Percentiles rank a stretch among this genome's conserved stretches.
Conservation (phyloP, 1,140 invertebrate species). For the Homarus americanus region DNA sequence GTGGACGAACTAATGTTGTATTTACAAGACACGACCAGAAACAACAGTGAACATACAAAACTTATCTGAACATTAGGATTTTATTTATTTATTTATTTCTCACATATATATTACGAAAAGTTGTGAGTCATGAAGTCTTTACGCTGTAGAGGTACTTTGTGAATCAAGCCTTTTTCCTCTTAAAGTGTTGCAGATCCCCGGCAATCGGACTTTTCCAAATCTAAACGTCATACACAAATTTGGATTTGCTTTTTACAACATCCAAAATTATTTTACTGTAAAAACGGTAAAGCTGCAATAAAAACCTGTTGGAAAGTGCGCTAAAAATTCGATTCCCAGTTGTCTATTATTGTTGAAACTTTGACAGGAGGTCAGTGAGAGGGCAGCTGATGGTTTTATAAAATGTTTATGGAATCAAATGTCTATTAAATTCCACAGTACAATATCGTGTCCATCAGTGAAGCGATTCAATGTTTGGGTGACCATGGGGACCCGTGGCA, state of each 20-base stretch:
- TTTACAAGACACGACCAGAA: too few species aligned
- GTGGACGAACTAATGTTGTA: too few species aligned
- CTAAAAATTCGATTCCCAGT: background rate
- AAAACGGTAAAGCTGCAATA: background rate
- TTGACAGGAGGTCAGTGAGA: background rate
- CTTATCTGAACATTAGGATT: too few species aligned
- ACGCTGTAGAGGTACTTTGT: too few species aligned
- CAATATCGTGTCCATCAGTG: slow-evolving; percentile 4
- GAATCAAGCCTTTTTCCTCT: background rate
- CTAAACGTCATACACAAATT: background rate
- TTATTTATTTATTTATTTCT: too few species aligned
- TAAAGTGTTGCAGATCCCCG: background rate
- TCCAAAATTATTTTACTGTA: background rate
- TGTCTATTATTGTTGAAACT: slow-evolving; percentile 1
- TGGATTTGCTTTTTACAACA: background rate
- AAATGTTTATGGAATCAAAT: slow-evolving; percentile 13
- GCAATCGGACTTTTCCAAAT: background rate
- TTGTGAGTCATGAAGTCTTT: too few species aligned
- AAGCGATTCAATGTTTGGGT: background rate
- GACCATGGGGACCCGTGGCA: background rate
- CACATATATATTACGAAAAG: too few species aligned
- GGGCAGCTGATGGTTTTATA: background rate
- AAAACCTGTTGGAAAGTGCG: background rate
- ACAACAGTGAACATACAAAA: too few species aligned
- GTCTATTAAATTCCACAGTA: slow-evolving; percentile 5